These are phyloP conservation scores for Boulengeromyrus knoepffleri DNA, from an alignment of 2,113 vertebrate species.

Conservation along the genomic window DNA sequence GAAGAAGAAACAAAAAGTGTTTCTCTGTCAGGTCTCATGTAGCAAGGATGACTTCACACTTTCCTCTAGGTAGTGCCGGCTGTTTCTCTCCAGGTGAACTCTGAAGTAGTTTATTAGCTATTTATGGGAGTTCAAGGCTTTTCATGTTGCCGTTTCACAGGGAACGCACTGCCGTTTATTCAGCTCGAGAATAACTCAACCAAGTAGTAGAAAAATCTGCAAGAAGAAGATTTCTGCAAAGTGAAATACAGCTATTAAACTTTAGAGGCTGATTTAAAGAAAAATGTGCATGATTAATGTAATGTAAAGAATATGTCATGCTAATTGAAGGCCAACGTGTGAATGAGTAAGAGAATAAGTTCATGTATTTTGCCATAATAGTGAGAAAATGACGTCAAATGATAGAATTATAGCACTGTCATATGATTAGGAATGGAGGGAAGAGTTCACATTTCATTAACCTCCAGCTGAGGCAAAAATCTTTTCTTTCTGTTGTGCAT, in stretches of 20 bases:
- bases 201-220: background rate
- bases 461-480: background rate
- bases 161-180: background rate
- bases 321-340: background rate
- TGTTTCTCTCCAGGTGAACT: background rate
- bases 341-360: background rate
- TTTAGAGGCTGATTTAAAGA: background rate
- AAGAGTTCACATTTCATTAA: background rate
- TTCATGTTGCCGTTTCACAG: background rate
- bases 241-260: background rate
- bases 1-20: background rate
- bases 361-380: background rate
- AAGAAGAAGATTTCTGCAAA: background rate
- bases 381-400: background rate
- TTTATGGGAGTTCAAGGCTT: background rate
- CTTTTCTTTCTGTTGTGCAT: background rate
- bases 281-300: background rate
- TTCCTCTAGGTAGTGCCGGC: background rate
- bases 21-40: background rate
- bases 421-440: background rate
- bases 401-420: background rate
- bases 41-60: background rate
- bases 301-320: background rate
- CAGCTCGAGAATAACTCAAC: background rate
- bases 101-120: background rate